Evolutionary conservation across 2,888 invertebrate genomes (phyloP).

Genomic region (Meghimatium bilineatum): DNA sequence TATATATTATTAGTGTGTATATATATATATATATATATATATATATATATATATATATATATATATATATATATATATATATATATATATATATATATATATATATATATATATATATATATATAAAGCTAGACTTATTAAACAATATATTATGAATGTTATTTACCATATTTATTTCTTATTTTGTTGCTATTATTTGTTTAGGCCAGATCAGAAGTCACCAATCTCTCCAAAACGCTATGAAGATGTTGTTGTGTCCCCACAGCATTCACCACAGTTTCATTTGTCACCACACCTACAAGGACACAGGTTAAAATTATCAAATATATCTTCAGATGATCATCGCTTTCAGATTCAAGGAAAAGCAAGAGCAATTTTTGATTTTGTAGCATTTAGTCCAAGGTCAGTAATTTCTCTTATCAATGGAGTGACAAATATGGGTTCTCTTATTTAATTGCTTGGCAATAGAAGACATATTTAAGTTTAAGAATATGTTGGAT

Average conservation of each 20-base stretch:
- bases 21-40: too few species aligned
- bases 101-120: too few species aligned
- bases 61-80: too few species aligned
- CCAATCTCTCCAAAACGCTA: constrained; percentile 94
- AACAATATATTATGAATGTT: too few species aligned
- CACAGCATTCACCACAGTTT: constrained; percentile 1
- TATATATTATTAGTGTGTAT: too few species aligned
- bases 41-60: too few species aligned
- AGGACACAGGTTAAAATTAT: constrained; percentile 33
- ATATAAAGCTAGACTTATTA: too few species aligned
- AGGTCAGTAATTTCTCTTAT: constrained; percentile 77
- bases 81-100: too few species aligned
- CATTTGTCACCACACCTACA: not conserved
- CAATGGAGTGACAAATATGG: too few species aligned
- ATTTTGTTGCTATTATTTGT: constrained; percentile 23
- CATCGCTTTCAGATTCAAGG: constrained; percentile 83
- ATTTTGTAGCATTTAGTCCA: constrained; percentile 88
- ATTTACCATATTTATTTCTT: not conserved
- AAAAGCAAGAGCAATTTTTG: constrained; percentile 91
- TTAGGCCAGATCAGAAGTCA: constrained; percentile 82
- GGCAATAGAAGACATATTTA: too few species aligned
- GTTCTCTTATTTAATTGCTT: too few species aligned
- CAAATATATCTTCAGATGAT: constrained; percentile 64
- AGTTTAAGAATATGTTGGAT: too few species aligned
- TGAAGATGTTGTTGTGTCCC: constrained; percentile 81